A percentile compares a stretch with the other conserved stretches of the same genome.
Conservation (phyloP, 1,140 invertebrate species). For the Plutomurus gul region DNA sequence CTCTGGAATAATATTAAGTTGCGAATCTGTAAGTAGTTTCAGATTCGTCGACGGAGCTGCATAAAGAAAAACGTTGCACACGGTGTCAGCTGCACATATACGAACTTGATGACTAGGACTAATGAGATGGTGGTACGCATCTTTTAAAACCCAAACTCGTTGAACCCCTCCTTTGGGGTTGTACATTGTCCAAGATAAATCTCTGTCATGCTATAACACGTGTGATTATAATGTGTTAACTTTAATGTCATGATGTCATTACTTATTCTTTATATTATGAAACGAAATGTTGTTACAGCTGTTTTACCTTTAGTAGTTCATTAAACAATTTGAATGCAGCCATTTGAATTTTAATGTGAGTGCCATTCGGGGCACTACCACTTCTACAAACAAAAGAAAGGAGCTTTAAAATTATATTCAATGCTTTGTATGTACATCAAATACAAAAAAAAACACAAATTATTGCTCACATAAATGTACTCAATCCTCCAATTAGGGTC, state of each 20-base stretch:
- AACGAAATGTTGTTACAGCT: not conserved
- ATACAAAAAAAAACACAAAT: too few relatives aligned
- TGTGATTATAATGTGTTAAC: not conserved
- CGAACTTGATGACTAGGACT: conserved; percentile 34
- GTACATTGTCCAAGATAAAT: conserved; percentile 8
- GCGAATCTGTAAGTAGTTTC: not conserved
- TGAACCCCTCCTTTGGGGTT: not conserved
- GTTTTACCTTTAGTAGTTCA: conserved; percentile 38
- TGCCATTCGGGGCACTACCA: not conserved
- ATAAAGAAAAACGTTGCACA: conserved; percentile 19
- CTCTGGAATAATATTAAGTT: not conserved
- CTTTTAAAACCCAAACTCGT: conserved; percentile 33
- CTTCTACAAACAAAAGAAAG: too few relatives aligned
- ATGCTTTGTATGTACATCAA: too few relatives aligned
- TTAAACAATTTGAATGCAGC: conserved; percentile 35
- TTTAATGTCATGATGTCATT: too few relatives aligned
- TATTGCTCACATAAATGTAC: not conserved
- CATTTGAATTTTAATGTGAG: conserved; percentile 10
- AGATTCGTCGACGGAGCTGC: not conserved
- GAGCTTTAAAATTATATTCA: too few relatives aligned
- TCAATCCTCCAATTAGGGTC: conserved; percentile 33
- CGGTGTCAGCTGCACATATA: not conserved
- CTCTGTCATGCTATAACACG: conserved; percentile 18
- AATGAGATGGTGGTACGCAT: not conserved
- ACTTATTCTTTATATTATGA: not conserved